Percentiles rank a stretch among this genome's conserved stretches.
Evolutionary conservation across 2,888 invertebrate species (phyloP).

Genomic region (Athalia cordata): DNA sequence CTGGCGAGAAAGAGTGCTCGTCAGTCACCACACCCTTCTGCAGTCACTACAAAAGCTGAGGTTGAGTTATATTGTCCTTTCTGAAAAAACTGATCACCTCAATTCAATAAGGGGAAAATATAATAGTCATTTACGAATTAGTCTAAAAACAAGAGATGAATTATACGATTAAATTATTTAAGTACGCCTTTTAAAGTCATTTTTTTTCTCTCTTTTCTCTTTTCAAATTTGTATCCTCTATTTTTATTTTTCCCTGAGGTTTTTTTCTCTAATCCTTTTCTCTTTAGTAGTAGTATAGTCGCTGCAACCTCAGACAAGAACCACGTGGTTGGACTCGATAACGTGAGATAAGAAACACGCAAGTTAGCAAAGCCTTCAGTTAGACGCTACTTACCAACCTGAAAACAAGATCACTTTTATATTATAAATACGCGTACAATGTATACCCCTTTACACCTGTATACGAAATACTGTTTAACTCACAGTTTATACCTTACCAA

Average conservation of each 20-base stretch:
- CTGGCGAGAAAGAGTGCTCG: neutral
- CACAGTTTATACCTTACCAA: no score
- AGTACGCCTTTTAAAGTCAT: neutral
- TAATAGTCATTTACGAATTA: no score
- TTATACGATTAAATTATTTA: neutral
- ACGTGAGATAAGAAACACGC: constrained; percentile 39
- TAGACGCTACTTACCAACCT: constrained; percentile 27
- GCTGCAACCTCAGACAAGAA: constrained; percentile 21
- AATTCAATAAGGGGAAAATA: no score
- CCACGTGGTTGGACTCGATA: constrained; percentile 24
- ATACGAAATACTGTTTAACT: no score
- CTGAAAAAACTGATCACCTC: no score
- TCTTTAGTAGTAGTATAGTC: constrained; percentile 21
- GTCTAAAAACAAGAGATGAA: no score
- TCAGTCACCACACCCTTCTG: constrained; percentile 25
- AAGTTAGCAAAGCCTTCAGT: constrained; percentile 10
- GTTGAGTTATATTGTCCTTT: no score
- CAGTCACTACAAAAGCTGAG: no score
- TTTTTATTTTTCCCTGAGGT: neutral
- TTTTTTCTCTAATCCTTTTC: neutral
- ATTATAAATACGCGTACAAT: neutral
- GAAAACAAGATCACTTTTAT: constrained; percentile 21
- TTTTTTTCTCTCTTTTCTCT: neutral
- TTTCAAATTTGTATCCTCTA: neutral
- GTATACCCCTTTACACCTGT: neutral